Conservation (phyloP, 2,113 vertebrate genomes). For the Crotalus horridus region DNA sequence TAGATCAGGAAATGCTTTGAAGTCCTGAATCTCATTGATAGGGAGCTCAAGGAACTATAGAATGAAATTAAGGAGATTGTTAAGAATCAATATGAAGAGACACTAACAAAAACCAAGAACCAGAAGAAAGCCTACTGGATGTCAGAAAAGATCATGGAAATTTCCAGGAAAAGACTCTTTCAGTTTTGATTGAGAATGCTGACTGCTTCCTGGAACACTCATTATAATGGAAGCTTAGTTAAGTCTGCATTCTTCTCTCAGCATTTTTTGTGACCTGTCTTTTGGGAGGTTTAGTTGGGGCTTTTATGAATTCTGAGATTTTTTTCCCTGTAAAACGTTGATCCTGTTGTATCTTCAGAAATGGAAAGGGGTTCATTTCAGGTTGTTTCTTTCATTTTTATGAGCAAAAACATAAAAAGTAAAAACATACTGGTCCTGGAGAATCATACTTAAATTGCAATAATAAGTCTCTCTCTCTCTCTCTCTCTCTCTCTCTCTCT, state of each 20-base stretch:
- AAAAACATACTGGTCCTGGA: neutral
- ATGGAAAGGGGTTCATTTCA: neutral
- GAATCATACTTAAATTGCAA: neutral
- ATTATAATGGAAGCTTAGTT: slow-evolving; percentile 23
- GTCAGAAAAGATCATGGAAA: neutral
- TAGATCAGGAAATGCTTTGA: neutral
- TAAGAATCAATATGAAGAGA: neutral
- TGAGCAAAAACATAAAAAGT: neutral
- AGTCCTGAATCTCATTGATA: neutral
- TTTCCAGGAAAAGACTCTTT: neutral
- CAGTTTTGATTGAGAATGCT: neutral
- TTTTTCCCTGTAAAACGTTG: neutral
- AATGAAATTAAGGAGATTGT: neutral
- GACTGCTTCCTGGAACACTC: neutral
- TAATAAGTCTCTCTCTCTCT: neutral
- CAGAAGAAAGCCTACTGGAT: neutral
- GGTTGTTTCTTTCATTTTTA: neutral
- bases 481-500: too few relatives aligned
- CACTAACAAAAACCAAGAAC: neutral
- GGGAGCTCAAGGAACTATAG: neutral
- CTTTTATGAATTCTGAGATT: slow-evolving; percentile 19
- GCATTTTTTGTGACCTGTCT: slow-evolving; percentile 42
- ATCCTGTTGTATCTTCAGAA: slow-evolving; percentile 42
- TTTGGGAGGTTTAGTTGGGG: slow-evolving; percentile 39
- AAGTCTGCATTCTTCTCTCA: slow-evolving; percentile 44